Evolutionary conservation across 2,797 vertebrate species (phyloP).

Genomic region (Orientallactaga sibirica): DNA sequence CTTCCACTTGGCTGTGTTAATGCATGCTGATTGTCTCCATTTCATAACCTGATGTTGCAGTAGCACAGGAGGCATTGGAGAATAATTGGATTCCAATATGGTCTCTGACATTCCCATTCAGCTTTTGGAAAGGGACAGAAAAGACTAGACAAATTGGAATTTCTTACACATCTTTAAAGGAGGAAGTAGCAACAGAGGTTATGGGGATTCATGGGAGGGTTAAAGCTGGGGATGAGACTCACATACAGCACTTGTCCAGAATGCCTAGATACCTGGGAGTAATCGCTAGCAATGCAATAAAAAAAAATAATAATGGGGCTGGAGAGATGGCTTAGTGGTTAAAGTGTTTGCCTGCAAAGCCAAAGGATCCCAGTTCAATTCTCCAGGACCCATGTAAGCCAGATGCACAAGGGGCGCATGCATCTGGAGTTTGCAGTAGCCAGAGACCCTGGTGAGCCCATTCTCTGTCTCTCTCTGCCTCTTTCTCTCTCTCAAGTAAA

Average conservation of each 20-base stretch:
- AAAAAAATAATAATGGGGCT: neutral
- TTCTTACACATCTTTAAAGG: neutral
- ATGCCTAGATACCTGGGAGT: neutral
- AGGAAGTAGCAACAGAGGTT: neutral
- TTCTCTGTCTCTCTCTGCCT: too few species aligned
- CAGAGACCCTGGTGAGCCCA: too few species aligned
- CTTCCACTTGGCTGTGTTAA: neutral
- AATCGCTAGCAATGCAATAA: too few species aligned
- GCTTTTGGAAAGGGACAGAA: neutral
- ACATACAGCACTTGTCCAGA: neutral
- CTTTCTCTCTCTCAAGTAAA: too few species aligned
- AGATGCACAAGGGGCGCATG: too few species aligned
- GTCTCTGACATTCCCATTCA: neutral
- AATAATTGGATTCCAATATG: neutral
- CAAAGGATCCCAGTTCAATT: too few species aligned
- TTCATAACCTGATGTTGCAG: neutral
- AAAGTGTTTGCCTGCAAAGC: too few species aligned
- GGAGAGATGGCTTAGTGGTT: too few species aligned
- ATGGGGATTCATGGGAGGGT: neutral
- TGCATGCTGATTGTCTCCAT: accelerated
- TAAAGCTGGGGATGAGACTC: neutral
- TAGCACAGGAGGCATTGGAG: neutral
- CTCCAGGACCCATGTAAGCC: too few species aligned
- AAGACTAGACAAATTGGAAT: neutral
- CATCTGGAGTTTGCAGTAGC: too few species aligned